phyloP scores from a whole-genome alignment of 2,113 vertebrate genomes.

The Pontoporia blainvillei region DNA sequence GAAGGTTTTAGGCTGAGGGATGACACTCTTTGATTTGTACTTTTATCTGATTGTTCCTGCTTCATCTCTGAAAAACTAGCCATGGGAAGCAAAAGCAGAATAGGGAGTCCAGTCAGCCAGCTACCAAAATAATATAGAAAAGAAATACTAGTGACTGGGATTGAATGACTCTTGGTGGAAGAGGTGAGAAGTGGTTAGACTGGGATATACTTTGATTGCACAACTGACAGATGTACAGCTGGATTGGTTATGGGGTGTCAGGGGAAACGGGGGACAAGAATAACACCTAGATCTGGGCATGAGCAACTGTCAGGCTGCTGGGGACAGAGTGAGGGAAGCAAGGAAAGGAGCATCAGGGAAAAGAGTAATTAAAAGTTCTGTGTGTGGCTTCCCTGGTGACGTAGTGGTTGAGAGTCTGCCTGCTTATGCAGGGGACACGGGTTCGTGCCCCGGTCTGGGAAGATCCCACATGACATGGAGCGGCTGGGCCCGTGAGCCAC shows the following conservation, averaged over 20 bases:
- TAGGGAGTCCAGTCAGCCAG: not conserved
- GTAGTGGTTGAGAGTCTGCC: no score
- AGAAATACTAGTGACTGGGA: not conserved
- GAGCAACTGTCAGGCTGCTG: not conserved
- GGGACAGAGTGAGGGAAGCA: not conserved
- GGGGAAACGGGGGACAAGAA: not conserved
- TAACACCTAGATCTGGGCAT: not conserved
- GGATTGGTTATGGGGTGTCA: not conserved
- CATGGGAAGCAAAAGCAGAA: not conserved
- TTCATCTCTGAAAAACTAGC: not conserved
- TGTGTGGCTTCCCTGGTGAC: not conserved
- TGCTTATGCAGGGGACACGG: no score
- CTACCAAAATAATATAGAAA: not conserved
- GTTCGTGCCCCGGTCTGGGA: no score
- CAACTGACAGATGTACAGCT: not conserved
- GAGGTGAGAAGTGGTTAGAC: not conserved
- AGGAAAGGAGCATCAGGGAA: not conserved
- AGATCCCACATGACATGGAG: accelerated
- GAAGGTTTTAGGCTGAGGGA: not conserved
- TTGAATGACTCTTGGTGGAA: not conserved
- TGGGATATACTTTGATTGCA: not conserved
- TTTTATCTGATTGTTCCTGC: not conserved
- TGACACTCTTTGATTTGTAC: not conserved
- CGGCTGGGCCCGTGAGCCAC: no score
- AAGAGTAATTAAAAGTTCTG: not conserved